phyloP scores from a whole-genome alignment of 2,113 vertebrate genomes.

The Coptodon bakossiorum region DNA sequence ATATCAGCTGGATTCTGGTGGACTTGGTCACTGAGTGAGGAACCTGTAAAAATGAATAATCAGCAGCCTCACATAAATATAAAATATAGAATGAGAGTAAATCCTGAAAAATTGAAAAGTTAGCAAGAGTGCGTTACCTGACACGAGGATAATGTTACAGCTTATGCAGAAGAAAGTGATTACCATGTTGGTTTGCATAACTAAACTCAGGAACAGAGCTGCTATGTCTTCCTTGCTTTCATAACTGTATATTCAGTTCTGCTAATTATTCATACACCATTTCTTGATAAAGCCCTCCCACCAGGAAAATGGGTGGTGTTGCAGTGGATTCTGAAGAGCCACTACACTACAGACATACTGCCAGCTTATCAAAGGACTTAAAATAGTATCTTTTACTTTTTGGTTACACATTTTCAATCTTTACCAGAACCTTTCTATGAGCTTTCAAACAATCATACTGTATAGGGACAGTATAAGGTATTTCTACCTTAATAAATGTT shows the following conservation, averaged over 20 bases:
- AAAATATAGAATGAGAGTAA: not conserved
- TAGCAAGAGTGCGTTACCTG: fast-evolving
- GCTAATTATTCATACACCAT: not conserved
- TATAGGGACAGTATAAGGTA: not conserved
- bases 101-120: fast-evolving
- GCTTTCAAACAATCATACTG: fast-evolving
- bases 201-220: fast-evolving
- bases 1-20: not conserved
- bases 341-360: not conserved
- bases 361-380: not conserved
- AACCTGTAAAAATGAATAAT: not conserved
- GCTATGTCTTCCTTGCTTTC: not conserved
- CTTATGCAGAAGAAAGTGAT: not conserved
- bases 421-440: not conserved
- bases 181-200: not conserved
- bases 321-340: not conserved
- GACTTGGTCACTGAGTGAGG: fast-evolving
- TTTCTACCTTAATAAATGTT: not conserved
- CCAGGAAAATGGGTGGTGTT: not conserved
- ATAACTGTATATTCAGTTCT: fast-evolving
- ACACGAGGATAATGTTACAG: not conserved
- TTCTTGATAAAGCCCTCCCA: not conserved
- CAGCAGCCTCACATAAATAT: fast-evolving
- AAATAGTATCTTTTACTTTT: not conserved
- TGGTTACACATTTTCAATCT: not conserved